Percentiles rank a stretch among this genome's conserved stretches.
These are phyloP conservation scores for Bufotes viridis DNA, from an alignment of 2,797 vertebrate species.

Conservation along the genomic window DNA sequence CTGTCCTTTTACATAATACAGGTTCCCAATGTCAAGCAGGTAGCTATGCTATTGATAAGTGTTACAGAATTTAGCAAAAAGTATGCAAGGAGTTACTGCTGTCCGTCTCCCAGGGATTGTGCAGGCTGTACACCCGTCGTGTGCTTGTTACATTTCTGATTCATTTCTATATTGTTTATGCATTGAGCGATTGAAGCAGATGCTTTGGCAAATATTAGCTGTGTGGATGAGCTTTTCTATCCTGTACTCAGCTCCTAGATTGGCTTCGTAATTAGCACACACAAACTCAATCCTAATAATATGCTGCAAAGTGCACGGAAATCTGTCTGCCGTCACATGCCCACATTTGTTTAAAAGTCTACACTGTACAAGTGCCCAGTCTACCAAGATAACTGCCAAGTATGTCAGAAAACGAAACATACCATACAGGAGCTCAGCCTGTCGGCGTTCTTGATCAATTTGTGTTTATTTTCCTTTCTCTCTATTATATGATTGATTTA, in stretches of 20 bases:
- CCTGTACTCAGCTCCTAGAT: constrained; percentile 1
- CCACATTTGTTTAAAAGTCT: not conserved
- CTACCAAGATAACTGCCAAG: not conserved
- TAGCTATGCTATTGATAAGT: not conserved
- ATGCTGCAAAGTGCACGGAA: not conserved
- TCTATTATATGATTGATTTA: not conserved
- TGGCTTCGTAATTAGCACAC: not conserved
- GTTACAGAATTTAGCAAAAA: not conserved
- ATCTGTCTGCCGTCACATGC: not conserved
- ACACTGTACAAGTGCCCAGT: not conserved
- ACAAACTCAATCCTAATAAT: not conserved
- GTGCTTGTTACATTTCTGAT: constrained; percentile 24
- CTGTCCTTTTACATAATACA: constrained; percentile 68
- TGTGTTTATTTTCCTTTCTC: not conserved
- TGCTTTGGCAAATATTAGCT: constrained; percentile 31
- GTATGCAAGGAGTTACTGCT: not conserved
- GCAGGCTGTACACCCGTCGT: not conserved
- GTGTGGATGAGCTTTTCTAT: constrained; percentile 8
- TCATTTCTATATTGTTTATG: constrained; percentile 12
- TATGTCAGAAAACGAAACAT: not conserved
- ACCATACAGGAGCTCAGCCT: no score
- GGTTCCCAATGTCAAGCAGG: constrained; percentile 52
- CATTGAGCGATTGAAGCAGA: constrained; percentile 1
- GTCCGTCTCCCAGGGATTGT: not conserved
- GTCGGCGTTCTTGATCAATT: not conserved